phyloP scores from a whole-genome alignment of 2,888 invertebrate genomes.

The Pheosia gnoma region DNA sequence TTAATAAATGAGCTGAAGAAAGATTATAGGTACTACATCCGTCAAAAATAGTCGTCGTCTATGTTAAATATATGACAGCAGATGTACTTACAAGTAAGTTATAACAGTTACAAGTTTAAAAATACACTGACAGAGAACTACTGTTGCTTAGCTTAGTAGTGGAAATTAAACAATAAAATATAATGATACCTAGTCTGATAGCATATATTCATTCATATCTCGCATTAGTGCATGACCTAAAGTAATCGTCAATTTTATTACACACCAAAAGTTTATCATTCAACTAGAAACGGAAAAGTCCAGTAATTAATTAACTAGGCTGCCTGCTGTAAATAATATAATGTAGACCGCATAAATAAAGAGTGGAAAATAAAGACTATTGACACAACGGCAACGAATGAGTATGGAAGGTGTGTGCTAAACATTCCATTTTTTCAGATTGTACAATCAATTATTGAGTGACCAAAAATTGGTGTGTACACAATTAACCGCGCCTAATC shows the following conservation, averaged over 20 bases:
- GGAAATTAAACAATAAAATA: no score
- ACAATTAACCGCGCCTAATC: slow-evolving; percentile 34
- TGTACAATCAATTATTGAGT: slow-evolving; percentile 8
- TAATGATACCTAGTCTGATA: slow-evolving; percentile 11
- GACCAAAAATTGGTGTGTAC: slow-evolving; percentile 22
- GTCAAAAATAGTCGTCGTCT: no score
- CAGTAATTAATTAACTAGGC: slow-evolving; percentile 7
- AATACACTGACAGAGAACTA: neutral
- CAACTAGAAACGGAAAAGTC: slow-evolving; percentile 15
- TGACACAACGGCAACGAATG: neutral
- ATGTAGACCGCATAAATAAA: neutral
- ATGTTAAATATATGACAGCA: no score
- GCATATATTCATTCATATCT: slow-evolving; percentile 11
- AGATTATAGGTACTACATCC: no score
- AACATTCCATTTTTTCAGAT: neutral
- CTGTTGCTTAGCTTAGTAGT: no score
- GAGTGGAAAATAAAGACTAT: neutral
- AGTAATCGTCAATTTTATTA: slow-evolving; percentile 5
- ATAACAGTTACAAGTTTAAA: neutral
- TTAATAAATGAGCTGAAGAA: no score
- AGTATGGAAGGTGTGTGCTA: neutral
- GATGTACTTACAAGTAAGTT: no score
- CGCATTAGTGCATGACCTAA: slow-evolving; percentile 19
- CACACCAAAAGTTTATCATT: slow-evolving; percentile 18
- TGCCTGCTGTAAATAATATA: neutral